These are phyloP conservation scores for Epinephelus coioides DNA, from an alignment of 2,797 vertebrate genomes.

Conservation along the genomic window DNA sequence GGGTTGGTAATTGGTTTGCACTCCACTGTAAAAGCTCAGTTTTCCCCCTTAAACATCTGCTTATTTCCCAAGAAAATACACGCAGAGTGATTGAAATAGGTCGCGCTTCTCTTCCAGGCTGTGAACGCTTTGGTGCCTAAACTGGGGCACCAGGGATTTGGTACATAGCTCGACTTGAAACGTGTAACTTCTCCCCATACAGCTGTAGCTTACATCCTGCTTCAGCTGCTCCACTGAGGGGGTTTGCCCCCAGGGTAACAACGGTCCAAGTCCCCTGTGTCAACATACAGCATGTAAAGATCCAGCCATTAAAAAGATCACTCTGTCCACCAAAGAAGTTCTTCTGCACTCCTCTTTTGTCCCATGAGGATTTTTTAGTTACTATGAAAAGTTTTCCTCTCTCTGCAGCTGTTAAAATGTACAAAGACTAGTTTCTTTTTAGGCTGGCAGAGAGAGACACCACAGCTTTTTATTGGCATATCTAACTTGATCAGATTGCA, in stretches of 20 bases:
- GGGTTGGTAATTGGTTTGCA: slow-evolving; percentile 21
- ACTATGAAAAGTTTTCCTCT: neutral
- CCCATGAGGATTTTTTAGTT: neutral
- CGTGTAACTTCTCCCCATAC: slow-evolving; percentile 16
- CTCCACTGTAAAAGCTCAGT: slow-evolving; percentile 9
- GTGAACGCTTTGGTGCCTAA: slow-evolving; percentile 1
- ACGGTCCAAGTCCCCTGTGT: slow-evolving; percentile 31
- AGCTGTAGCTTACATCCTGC: slow-evolving; percentile 56
- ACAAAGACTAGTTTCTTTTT: neutral
- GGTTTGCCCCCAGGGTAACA: slow-evolving; percentile 22
- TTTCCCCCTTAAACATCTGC: slow-evolving; percentile 29
- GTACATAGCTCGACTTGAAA: slow-evolving; percentile 21
- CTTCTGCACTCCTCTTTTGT: neutral
- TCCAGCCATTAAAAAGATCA: neutral
- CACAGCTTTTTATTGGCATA: neutral
- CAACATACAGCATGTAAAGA: slow-evolving; percentile 31
- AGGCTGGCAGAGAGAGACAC: neutral
- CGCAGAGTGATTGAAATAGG: slow-evolving; percentile 38
- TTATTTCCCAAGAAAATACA: slow-evolving; percentile 17
- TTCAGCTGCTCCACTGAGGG: slow-evolving; percentile 17
- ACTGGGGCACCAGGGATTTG: slow-evolving; percentile 36
- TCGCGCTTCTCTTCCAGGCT: slow-evolving; percentile 32
- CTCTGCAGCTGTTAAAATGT: neutral
- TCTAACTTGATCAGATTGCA: slow-evolving; percentile 6
- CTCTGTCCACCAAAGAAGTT: neutral